Conservation (phyloP, 2,113 vertebrate genomes). For the Xenopus laevis region DNA sequence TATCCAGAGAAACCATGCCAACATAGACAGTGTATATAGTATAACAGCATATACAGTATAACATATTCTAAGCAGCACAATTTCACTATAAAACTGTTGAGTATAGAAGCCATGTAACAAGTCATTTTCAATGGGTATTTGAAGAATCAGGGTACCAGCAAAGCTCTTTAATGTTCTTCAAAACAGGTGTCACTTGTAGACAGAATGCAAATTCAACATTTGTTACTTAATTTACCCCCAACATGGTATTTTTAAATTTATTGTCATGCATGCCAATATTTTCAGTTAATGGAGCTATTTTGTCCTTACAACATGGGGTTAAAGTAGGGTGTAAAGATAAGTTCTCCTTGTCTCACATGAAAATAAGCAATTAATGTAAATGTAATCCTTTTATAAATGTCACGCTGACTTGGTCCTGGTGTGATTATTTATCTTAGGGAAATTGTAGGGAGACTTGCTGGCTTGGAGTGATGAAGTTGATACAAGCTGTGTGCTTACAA, state of each 20-base stretch:
- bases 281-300: neutral
- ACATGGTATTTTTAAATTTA: neutral
- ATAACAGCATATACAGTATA: too few species aligned
- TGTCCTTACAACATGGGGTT: constrained; percentile 11
- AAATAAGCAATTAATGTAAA: constrained; percentile 2
- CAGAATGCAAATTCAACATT: too few species aligned
- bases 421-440: constrained; percentile 1
- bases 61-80: too few species aligned
- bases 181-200: too few species aligned
- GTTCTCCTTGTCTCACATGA: neutral
- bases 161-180: too few species aligned
- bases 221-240: neutral
- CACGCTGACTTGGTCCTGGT: neutral
- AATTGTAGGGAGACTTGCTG: neutral
- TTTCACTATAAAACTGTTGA: too few species aligned
- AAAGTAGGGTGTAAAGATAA: neutral
- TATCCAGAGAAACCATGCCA: too few species aligned
- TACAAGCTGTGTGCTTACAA: neutral
- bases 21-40: too few species aligned
- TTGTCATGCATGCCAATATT: neutral
- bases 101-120: too few species aligned
- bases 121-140: too few species aligned
- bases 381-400: constrained; percentile 7
- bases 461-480: neutral
- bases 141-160: too few species aligned